Percentiles rank a stretch among this genome's conserved stretches.
These are phyloP conservation scores for Arrhopalites spinosus DNA, from an alignment of 2,888 invertebrate genomes.

Conservation along the genomic window DNA sequence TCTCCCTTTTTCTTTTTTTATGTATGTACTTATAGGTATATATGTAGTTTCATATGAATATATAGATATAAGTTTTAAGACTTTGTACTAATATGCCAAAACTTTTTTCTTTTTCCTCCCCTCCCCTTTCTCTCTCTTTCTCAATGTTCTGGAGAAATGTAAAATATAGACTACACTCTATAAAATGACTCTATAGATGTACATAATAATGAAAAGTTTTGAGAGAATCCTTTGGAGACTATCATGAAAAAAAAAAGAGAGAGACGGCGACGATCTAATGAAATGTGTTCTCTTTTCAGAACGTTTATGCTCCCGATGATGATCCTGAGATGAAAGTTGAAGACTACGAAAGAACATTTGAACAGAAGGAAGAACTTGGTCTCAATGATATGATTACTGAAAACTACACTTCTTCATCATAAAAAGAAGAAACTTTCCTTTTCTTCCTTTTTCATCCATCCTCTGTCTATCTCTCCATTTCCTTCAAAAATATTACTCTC, in stretches of 20 bases:
- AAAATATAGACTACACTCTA: not conserved
- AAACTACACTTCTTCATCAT: too few relatives aligned
- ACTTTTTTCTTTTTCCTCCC: not conserved
- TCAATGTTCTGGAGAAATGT: not conserved
- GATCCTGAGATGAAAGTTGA: conserved; percentile 76
- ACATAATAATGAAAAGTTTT: conserved; percentile 16
- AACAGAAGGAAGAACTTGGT: conserved; percentile 95
- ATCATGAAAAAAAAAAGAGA: conserved; percentile 23
- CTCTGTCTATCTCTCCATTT: not conserved
- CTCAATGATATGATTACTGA: conserved; percentile 84
- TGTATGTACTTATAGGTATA: not conserved
- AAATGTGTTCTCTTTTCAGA: conserved; percentile 63
- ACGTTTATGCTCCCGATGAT: conserved; percentile 67
- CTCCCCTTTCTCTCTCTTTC: not conserved
- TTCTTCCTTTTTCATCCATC: not conserved
- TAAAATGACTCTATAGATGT: not conserved
- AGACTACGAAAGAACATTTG: conserved; percentile 79
- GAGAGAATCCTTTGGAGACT: conserved; percentile 23
- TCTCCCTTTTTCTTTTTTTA: not conserved
- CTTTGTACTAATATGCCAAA: not conserved
- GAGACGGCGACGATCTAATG: conserved; percentile 31
- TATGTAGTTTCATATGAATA: not conserved
- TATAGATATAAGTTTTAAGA: not conserved
- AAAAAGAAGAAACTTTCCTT: not conserved
- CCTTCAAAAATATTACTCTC: too few relatives aligned